Evolutionary conservation across 2,797 vertebrate species (phyloP), one percentile per base, ranked within the genome.

Genomic region (Ctenosaura bakeri): DNA sequence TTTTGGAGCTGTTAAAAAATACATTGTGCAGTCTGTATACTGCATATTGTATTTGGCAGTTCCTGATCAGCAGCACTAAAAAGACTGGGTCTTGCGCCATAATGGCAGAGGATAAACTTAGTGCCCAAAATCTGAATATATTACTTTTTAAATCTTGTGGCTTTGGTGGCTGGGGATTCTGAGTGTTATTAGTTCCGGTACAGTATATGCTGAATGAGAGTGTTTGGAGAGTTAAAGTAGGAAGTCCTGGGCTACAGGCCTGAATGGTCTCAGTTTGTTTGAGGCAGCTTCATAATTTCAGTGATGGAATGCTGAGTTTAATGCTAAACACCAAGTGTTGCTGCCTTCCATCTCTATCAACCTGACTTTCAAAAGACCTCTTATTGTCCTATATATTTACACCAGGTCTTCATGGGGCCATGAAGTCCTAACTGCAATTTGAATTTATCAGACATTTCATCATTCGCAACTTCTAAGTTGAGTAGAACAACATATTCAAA

Each of bases 301-400:
- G 77, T 64, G 94, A 93, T 76, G 87, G 90, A 0, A 59, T 85
- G 91, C 90, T 92, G 87, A 5, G 82, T 1, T 88, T 91, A 81
- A 79, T 89, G 85, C 29, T 52, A 88, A 92, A 85, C 35, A 89
- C 85, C 26, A 54, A 90, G 71, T 88, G 88, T 90, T 86, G 79
- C 52, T 93, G 92, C 62, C 90, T 91, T 92, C 91, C 84, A 93
- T 93, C 77, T 35, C 3, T 73, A 91, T 93, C 66, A 92, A 78
- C 90, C 42, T 92, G 92, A 94, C 54, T 91, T 90, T 90, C 89
- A 91, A 76, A 91, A 95, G 93, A 92, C 87, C n/a, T 88, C 92
- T 69, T 89, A 89, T 50, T 93, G 94, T 38, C 92, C 94, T 88
- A 94, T 94, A 94, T 89, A 90, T 87, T 69, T 76, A 80, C n/a